These are phyloP conservation scores for Sinelater perroti DNA, from an alignment of 2,888 invertebrate species.

Conservation along the genomic window DNA sequence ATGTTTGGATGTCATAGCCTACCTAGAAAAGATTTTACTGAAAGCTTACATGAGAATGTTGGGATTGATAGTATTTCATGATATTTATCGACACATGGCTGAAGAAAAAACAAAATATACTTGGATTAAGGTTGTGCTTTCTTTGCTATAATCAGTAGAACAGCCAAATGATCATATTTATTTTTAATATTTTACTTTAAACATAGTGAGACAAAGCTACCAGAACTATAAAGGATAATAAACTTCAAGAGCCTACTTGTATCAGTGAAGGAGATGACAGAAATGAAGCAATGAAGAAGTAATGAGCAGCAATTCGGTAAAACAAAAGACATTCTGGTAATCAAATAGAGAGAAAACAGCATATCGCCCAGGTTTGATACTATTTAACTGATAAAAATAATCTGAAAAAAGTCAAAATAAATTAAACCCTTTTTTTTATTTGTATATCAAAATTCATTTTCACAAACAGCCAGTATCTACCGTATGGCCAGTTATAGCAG, in stretches of 20 bases:
- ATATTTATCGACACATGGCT: no score
- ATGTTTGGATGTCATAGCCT: no score
- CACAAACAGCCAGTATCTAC: not conserved
- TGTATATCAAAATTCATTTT: no score
- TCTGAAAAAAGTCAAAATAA: not conserved
- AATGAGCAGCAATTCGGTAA: not conserved
- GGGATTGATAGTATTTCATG: no score
- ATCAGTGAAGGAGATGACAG: not conserved
- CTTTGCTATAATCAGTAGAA: not conserved
- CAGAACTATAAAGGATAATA: not conserved
- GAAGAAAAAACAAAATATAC: no score
- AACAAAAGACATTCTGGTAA: not conserved
- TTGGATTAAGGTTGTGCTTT: conserved; percentile 6
- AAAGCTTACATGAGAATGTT: no score
- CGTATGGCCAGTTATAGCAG: not conserved
- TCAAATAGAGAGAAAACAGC: not conserved
- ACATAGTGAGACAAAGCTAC: not conserved
- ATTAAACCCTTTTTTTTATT: no score
- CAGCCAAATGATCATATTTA: not conserved
- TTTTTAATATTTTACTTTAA: not conserved
- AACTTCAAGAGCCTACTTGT: not conserved
- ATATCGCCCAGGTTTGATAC: not conserved
- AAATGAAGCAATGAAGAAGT: not conserved
- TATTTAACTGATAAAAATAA: not conserved
- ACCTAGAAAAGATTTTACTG: no score